phyloP scores from a whole-genome alignment of 2,113 vertebrate species.

The Ranitomeya variabilis region DNA sequence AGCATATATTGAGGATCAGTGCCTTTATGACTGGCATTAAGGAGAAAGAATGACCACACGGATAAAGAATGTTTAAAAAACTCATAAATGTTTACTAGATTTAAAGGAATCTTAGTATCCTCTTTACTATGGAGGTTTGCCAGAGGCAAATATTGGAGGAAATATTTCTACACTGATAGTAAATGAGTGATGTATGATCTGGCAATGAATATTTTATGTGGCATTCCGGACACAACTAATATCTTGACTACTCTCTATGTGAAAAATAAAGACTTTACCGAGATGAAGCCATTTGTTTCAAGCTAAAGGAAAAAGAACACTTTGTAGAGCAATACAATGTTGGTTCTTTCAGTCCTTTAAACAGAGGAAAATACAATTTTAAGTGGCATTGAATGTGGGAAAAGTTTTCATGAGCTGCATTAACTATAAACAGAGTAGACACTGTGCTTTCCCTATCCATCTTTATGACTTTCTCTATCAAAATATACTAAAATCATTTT shows the following conservation, averaged over 20 bases:
- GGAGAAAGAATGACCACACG: constrained; percentile 50
- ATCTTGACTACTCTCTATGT: constrained; percentile 46
- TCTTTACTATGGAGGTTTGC: constrained; percentile 55
- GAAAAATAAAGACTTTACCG: constrained; percentile 53
- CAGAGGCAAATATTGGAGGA: constrained; percentile 57
- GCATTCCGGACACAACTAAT: constrained; percentile 55
- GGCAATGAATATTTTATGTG: constrained; percentile 59
- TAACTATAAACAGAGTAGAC: constrained; percentile 39
- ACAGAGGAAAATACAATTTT: constrained; percentile 28
- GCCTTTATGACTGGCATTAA: constrained; percentile 54
- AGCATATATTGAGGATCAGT: constrained; percentile 53
- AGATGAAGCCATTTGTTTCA: constrained; percentile 39
- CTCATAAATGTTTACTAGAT: constrained; percentile 60
- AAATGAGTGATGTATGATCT: constrained; percentile 58
- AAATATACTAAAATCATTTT: constrained; percentile 3
- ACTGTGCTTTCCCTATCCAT: constrained; percentile 11
- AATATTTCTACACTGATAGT: constrained; percentile 54
- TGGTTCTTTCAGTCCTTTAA: constrained; percentile 6
- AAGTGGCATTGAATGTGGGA: constrained; percentile 30
- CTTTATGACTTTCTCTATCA: constrained; percentile 11
- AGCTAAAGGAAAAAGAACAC: constrained; percentile 29
- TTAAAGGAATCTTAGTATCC: constrained; percentile 54
- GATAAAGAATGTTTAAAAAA: constrained; percentile 56
- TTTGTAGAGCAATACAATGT: constrained; percentile 48
- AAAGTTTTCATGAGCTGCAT: constrained; percentile 38